A percentile compares a stretch with the other conserved stretches of the same genome.
These are phyloP conservation scores for Clusia tigrina DNA, from an alignment of 2,888 invertebrate genomes.

Conservation along the genomic window DNA sequence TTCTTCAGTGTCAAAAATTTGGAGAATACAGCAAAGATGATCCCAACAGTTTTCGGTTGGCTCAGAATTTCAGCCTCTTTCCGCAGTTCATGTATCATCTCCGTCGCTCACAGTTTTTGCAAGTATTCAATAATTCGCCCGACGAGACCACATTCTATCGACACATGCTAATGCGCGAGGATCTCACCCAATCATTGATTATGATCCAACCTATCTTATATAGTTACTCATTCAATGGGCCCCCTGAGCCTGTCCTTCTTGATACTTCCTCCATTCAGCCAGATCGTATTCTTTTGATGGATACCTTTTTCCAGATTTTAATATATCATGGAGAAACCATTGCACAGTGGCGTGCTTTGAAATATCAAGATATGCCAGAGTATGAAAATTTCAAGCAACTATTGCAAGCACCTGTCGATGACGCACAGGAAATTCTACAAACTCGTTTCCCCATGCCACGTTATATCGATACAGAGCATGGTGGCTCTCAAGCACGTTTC, in stretches of 20 bases:
- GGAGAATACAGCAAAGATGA: conserved; percentile 98
- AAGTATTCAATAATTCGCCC: conserved; percentile 99
- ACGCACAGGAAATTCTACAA: conserved; percentile 95
- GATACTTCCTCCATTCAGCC: conserved; percentile 98
- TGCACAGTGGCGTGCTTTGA: conserved; percentile 93
- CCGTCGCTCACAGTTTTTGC: conserved; percentile 96
- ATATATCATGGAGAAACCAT: conserved; percentile 99
- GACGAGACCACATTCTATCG: conserved; percentile 99
- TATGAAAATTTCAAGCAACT: conserved; percentile 98
- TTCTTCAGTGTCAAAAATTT: conserved; percentile 95
- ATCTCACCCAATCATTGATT: conserved; percentile 94
- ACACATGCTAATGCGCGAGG: conserved; percentile 97
- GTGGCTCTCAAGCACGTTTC: conserved; percentile 99
- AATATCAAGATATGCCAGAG: conserved; percentile 96
- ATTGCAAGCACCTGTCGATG: conserved; percentile 90
- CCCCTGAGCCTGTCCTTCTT: conserved; percentile 95
- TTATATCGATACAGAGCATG: conserved; percentile 98
- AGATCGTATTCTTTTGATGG: conserved; percentile 97
- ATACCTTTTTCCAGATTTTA: conserved; percentile 99
- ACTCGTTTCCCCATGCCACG: conserved; percentile 98
- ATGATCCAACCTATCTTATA: conserved; percentile 99
- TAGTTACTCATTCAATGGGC: conserved; percentile 97
- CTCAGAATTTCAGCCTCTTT: conserved; percentile 97
- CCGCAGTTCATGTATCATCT: conserved; percentile 99
- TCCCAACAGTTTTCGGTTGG: conserved; percentile 92